Conservation (phyloP, 2,888 invertebrate species). For the Oscheius sp. region DNA sequence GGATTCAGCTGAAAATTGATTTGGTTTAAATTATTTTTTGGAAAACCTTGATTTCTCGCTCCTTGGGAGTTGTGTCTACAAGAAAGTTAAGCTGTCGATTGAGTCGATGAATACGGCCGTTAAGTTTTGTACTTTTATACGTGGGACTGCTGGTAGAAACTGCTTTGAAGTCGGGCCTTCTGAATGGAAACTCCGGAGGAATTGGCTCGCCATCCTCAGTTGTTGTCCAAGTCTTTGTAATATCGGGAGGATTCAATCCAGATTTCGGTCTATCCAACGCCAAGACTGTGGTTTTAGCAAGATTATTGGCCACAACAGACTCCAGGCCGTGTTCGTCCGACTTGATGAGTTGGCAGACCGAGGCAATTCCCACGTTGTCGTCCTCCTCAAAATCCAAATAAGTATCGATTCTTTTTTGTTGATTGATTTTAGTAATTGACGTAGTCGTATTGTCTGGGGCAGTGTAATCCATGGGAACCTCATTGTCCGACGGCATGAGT, state of each 20-base stretch:
- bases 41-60: not conserved
- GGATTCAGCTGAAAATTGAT: not conserved
- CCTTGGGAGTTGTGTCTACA: not conserved
- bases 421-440: not conserved
- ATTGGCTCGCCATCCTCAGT: not conserved
- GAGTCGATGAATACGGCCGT: not conserved
- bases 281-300: not conserved
- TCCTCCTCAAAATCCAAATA: not conserved
- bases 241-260: not conserved
- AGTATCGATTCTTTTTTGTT: not conserved
- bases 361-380: not conserved
- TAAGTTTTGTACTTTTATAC: not conserved
- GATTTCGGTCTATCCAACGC: not conserved
- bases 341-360: not conserved
- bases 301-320: not conserved
- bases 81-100: not conserved
- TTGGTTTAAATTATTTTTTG: not conserved
- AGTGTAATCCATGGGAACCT: conserved; percentile 4
- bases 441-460: not conserved
- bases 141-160: not conserved
- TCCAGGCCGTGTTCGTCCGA: not conserved
- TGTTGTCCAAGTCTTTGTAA: not conserved
- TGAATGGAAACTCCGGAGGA: not conserved
- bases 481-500: not conserved
- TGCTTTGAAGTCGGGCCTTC: not conserved